A percentile compares a stretch with the other conserved stretches of the same genome.
Evolutionary conservation across 1,140 invertebrate genomes (phyloP).

Genomic region (Berghia stephanieae): DNA sequence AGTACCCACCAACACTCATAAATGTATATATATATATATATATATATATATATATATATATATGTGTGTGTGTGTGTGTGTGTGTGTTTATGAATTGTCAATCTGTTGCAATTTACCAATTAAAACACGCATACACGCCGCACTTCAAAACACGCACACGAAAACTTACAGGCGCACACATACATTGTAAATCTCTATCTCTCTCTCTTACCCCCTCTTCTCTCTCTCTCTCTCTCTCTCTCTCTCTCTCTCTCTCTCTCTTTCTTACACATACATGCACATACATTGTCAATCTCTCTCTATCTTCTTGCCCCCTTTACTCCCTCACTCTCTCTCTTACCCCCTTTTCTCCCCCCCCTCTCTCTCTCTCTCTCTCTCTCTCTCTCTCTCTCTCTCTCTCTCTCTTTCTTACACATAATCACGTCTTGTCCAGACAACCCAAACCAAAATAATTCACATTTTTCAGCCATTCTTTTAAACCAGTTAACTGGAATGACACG

Average conservation of each 20-base stretch:
- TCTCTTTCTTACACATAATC: not conserved
- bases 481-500: no score
- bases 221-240: constrained; percentile 27
- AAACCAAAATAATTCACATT: not conserved
- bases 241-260: constrained; percentile 29
- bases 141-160: not conserved
- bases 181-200: not conserved
- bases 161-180: not conserved
- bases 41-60: constrained; percentile 22
- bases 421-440: not conserved
- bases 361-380: constrained; percentile 21
- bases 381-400: constrained; percentile 26
- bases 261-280: not conserved
- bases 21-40: no score
- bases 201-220: not conserved
- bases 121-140: not conserved
- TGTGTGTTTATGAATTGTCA: not conserved
- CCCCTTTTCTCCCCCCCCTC: not conserved
- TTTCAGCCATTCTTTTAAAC: not conserved
- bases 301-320: not conserved
- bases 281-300: not conserved
- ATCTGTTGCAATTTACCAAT: not conserved
- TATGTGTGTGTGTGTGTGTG: constrained; percentile 13
- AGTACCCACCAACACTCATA: no score
- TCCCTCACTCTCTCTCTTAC: not conserved